Evolutionary conservation across 2,113 vertebrate genomes (phyloP).

Genomic region (Ursus arctos): DNA sequence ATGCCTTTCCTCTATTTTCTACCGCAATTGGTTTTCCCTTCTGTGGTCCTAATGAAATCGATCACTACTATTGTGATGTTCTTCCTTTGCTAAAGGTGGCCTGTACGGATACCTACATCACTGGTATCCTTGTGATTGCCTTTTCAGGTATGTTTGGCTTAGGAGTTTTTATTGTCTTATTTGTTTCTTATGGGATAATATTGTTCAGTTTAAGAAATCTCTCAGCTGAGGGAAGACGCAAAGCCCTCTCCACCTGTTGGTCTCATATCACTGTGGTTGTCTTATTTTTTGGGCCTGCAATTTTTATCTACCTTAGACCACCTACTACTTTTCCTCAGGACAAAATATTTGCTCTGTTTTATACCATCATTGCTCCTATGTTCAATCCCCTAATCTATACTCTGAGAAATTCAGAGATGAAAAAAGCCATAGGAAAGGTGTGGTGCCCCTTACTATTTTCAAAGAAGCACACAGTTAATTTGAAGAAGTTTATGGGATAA

Average conservation of each 20-base stretch:
- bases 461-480: not conserved
- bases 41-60: not conserved
- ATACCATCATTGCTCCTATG: constrained; percentile 29
- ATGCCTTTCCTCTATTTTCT: not conserved
- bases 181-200: constrained; percentile 46
- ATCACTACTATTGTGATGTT: constrained; percentile 37
- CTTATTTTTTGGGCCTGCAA: not conserved
- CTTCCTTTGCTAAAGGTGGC: constrained; percentile 2
- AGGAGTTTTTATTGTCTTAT: not conserved
- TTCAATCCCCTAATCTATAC: constrained; percentile 50
- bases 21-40: not conserved
- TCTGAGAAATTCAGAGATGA: constrained; percentile 40
- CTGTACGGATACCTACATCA: not conserved
- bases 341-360: not conserved
- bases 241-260: constrained; percentile 1
- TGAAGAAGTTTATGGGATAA: not conserved
- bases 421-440: not conserved
- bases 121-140: not conserved
- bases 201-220: constrained; percentile 41
- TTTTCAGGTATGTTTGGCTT: not conserved
- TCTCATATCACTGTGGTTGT: constrained; percentile 21
- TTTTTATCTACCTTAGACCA: not conserved
- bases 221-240: not conserved
- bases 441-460: not conserved
- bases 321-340: not conserved